Base-by-base conservation (phyloP, 2,113 vertebrate species). In the Aldabrachelys gigantea region DNA sequence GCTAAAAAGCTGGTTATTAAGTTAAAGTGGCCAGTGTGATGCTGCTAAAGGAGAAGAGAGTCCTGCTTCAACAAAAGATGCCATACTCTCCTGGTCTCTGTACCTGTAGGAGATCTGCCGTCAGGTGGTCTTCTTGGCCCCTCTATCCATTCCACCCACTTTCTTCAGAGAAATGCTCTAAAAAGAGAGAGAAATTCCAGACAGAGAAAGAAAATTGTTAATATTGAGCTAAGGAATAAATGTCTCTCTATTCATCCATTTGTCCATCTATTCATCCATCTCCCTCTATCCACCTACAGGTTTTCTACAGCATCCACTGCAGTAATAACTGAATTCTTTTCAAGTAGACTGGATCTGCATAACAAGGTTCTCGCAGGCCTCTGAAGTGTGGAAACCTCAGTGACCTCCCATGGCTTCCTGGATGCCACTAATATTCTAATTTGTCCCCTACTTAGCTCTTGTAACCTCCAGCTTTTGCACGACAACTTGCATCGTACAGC, bases 1-100 rank as follows among this genome's bases (percentile, higher is more conserved):
- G 86, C 92, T 97, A 97, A 95, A 96, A 94, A 97, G 96, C 96
- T 97, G 54, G 65, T 97, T 96, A 96, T 97, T 97, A 97, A 96
- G 93, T 92, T 95, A 93, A 96, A 96, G 91, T 90, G 93, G 65
- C 93, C 90, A 91, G 94, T 84, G 85, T 95, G 91, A 84, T 83
- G 94, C 88, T 13, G 38, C n/a, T 89, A 92, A 82, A 87, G 90
- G 94, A 89, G 89, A 87, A 81, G 95, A 92, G 27, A 31, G 80
- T 86, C 76, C 80, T 90, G 69, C 78, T 53, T 59, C 89, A 92
- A 81, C 52, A 76, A 81, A 91, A 69, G 84, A 81, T 89, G 59
- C 44, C 92, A 95, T 93, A 94, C 93, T 91, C 90, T 91, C 47
- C 24, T 75, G 50, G 31, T 80, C 44, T 59, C 75, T 62, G 88